Percentiles rank a stretch among this genome's conserved stretches.
phyloP scores from a whole-genome alignment of 2,888 invertebrate species.

The Dendrolimus pini region DNA sequence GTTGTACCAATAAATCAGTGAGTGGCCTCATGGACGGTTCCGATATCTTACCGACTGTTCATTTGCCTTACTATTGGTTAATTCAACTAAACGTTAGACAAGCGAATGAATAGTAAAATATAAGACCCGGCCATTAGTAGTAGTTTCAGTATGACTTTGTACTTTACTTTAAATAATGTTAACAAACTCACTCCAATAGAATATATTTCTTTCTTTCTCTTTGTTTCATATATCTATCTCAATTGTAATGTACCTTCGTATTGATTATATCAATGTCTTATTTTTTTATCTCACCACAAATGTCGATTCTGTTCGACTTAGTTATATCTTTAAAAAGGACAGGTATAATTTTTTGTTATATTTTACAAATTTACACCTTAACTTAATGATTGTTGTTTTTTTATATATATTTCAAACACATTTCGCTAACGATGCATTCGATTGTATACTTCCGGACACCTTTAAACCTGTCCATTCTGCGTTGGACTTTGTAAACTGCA shows the following conservation, averaged over 20 bases:
- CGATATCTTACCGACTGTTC: no score
- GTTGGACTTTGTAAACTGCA: not conserved
- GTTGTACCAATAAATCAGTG: no score
- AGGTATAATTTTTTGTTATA: conserved; percentile 32
- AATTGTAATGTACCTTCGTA: conserved; percentile 6
- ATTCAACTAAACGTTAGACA: no score
- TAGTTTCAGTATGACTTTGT: no score
- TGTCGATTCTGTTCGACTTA: conserved; percentile 45
- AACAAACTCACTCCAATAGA: no score
- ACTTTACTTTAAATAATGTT: no score
- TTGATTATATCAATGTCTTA: not conserved
- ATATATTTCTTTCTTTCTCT: conserved; percentile 16
- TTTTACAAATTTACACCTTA: conserved; percentile 59
- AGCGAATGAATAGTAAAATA: no score
- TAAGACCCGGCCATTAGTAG: no score
- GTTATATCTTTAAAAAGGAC: conserved; percentile 34
- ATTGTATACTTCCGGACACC: conserved; percentile 49
- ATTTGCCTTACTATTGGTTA: no score
- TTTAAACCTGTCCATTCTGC: conserved; percentile 21
- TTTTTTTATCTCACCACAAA: conserved; percentile 37
- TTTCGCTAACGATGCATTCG: conserved; percentile 56
- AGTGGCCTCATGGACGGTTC: no score
- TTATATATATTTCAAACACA: conserved; percentile 28
- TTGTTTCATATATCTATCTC: not conserved
- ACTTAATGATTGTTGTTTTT: conserved; percentile 53